These are phyloP conservation scores for Sphenopsis melanotis DNA, from an alignment of 2,797 vertebrate species.

Conservation along the genomic window DNA sequence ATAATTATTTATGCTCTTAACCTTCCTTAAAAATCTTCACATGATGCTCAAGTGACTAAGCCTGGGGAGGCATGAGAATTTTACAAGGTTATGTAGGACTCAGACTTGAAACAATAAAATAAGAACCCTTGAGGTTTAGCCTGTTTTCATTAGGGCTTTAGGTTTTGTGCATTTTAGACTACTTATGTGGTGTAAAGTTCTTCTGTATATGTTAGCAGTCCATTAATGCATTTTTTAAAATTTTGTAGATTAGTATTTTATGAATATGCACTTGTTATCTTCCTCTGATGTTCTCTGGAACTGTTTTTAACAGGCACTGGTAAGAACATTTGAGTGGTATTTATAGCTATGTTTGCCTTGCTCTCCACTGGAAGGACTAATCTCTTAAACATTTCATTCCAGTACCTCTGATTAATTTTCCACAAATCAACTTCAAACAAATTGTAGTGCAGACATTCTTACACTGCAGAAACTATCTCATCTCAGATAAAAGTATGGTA, in stretches of 20 bases:
- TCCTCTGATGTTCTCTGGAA: background rate
- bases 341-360: constrained; percentile 23
- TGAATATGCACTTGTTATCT: background rate
- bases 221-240: background rate
- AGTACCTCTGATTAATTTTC: background rate
- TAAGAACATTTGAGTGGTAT: background rate
- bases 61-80: background rate
- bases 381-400: background rate
- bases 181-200: background rate
- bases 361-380: background rate
- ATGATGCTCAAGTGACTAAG: background rate
- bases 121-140: background rate
- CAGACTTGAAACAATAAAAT: background rate
- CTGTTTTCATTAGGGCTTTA: background rate
- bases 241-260: background rate
- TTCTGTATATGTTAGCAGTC: background rate
- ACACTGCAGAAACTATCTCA: background rate
- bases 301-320: background rate
- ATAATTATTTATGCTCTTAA: background rate
- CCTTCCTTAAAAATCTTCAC: background rate
- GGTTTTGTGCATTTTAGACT: background rate
- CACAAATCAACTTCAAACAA: background rate
- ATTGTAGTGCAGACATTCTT: background rate
- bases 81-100: background rate
- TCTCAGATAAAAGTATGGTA: background rate